Evolutionary conservation across 2,797 vertebrate species (phyloP), one percentile per base, ranked within the genome.

Genomic region (Sorex maritimensis): DNA sequence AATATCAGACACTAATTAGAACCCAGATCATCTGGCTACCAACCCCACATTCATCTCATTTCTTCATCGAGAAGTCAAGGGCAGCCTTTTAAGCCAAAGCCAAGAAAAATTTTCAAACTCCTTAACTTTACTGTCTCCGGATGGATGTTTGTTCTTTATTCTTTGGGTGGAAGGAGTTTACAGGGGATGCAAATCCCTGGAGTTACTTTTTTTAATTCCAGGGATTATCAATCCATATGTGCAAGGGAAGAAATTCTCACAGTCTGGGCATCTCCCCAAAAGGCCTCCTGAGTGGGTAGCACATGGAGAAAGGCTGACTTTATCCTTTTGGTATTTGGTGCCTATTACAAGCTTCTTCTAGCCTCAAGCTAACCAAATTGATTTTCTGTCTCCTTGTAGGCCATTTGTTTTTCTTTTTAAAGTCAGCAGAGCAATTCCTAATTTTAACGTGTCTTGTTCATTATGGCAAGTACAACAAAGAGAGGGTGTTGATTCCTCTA

Each of bases 231-330:
- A 86, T 93, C 80, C 75, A 38, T 92, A 81, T 79, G 58, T 89
- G 28, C 77, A 94, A 92, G 61, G 80, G 71, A 90, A 82, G 82
- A 80, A 30, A 61, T 61, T 38, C 24, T 82, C 87, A 49, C 74
- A 85, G 63, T 78, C 88, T 88, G 72, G 30, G 63, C 84, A 80
- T 84, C 52, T 93, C 49, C 77, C 63, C 87, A 92, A 86, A 95
- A 38, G 8, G 88, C 30, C 21, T 82, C 68, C 28, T 6, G 30
- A 88, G 41, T 69, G 11, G 28, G 26, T 15, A 24, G 58, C 13
- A 6, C 23, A 46, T 28, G 38, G 11, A 58, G 12, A 21, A 58
- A 71, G 9, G 30, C 7, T 68, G 65, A 69, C 55, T 61, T 81
- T 63, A 92, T 55, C 58, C 44, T 84, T 77, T 65, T 41, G 67